Evolutionary conservation across 2,797 vertebrate genomes (phyloP).

Genomic region (Eurystomus glaucurus): DNA sequence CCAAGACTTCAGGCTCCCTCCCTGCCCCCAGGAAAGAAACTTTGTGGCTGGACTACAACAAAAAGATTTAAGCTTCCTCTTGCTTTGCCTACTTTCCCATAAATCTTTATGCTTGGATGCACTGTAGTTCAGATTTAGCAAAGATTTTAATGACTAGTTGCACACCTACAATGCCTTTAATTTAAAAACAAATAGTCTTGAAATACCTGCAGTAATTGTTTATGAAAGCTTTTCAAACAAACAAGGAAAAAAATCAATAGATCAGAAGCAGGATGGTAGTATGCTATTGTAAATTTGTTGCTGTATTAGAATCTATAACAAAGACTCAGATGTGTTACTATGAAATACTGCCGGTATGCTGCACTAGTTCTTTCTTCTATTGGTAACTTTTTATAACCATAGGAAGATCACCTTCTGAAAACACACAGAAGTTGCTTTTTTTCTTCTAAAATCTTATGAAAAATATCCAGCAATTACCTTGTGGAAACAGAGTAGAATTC

Average conservation of each 20-base stretch:
- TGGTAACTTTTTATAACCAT: not conserved
- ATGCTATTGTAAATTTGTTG: not conserved
- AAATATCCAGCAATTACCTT: conserved; percentile 84
- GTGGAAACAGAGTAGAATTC: conserved; percentile 93
- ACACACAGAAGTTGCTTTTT: not conserved
- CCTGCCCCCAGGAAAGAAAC: conserved; percentile 30
- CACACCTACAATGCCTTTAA: not conserved
- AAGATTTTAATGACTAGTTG: not conserved
- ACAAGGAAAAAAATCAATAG: not conserved
- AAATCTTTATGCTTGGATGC: not conserved
- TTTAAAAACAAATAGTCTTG: conserved; percentile 4
- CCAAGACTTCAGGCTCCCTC: not conserved
- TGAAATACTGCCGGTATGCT: not conserved
- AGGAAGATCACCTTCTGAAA: not conserved
- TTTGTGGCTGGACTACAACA: not conserved
- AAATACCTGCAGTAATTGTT: not conserved
- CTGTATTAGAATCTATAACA: not conserved
- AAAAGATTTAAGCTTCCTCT: not conserved
- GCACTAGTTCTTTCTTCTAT: not conserved
- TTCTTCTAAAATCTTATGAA: not conserved
- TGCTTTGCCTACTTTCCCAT: conserved; percentile 13
- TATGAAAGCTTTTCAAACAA: conserved; percentile 14
- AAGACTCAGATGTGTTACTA: not conserved
- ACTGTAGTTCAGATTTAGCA: not conserved
- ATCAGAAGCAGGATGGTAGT: not conserved